Evolutionary conservation across 2,888 invertebrate species (phyloP).

Genomic region (Agrochola circellaris): DNA sequence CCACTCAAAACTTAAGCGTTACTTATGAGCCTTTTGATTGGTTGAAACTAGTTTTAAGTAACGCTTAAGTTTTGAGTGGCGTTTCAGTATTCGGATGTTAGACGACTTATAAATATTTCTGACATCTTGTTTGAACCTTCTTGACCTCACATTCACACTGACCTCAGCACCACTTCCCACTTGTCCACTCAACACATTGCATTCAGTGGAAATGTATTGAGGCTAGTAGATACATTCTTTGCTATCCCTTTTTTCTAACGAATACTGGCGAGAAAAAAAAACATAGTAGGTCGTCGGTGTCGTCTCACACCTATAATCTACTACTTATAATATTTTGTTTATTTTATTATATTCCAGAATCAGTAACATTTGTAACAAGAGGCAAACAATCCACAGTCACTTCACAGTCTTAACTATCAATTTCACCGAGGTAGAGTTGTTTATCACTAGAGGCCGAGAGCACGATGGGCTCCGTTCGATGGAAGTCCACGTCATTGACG

Average conservation of each 20-base stretch:
- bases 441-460: conserved; percentile 99
- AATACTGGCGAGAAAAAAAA: neutral
- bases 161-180: too few relatives aligned
- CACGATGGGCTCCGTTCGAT: conserved; percentile 97
- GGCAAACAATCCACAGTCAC: conserved; percentile 10
- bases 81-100: too few relatives aligned
- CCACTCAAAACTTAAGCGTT: too few relatives aligned
- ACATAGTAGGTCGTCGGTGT: neutral
- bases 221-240: too few relatives aligned
- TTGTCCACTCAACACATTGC: neutral
- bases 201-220: neutral
- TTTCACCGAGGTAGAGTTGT: conserved; percentile 98
- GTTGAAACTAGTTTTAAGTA: too few relatives aligned
- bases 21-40: too few relatives aligned
- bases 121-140: neutral
- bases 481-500: conserved; percentile 99
- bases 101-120: conserved; percentile 19
- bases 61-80: too few relatives aligned
- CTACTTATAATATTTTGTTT: neutral
- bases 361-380: conserved; percentile 5
- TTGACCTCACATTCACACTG: too few relatives aligned
- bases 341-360: neutral
- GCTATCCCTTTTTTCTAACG: neutral
- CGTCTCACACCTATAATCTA: neutral
- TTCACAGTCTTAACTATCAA: conserved; percentile 90